Evolutionary conservation across 2,888 invertebrate genomes (phyloP).

Genomic region (Cylloceria caligata): DNA sequence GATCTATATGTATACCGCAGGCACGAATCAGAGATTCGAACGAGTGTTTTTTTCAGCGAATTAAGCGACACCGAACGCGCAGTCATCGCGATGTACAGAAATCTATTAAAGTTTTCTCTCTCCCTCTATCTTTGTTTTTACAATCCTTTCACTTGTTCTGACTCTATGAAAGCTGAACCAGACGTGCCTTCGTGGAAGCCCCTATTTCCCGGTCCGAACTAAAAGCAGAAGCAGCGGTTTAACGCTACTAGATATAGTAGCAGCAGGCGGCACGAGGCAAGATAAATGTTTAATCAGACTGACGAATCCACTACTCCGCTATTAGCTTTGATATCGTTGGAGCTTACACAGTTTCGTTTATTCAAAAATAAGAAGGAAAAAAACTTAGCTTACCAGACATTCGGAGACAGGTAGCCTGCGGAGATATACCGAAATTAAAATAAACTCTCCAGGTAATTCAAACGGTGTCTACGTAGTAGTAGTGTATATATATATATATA

Average conservation of each 20-base stretch:
- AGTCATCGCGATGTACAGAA: conserved; percentile 5
- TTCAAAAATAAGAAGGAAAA: conserved; percentile 27
- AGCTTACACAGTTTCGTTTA: conserved; percentile 24
- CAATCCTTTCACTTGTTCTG: not conserved
- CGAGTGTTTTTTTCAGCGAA: not conserved
- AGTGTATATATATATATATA: too few species aligned
- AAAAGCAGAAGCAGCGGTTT: not conserved
- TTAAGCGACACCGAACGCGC: not conserved
- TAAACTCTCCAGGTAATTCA: conserved; percentile 27
- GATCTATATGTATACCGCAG: not conserved
- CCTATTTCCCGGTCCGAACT: conserved; percentile 8
- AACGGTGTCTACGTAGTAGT: conserved; percentile 6
- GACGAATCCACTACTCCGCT: conserved; percentile 44
- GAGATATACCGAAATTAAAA: conserved; percentile 23
- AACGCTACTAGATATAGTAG: conserved; percentile 3
- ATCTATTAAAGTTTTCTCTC: not conserved
- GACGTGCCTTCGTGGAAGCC: conserved; percentile 1
- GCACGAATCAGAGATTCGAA: not conserved
- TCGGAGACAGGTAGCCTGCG: not conserved
- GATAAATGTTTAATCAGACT: conserved; percentile 70
- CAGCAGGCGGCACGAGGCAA: conserved; percentile 36
- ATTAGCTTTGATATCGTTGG: conserved; percentile 31
- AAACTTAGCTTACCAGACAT: not conserved
- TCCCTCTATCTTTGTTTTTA: not conserved
- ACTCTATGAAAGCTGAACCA: not conserved